Evolutionary conservation across 2,888 invertebrate genomes (phyloP).

Genomic region (Papilio elwesi): DNA sequence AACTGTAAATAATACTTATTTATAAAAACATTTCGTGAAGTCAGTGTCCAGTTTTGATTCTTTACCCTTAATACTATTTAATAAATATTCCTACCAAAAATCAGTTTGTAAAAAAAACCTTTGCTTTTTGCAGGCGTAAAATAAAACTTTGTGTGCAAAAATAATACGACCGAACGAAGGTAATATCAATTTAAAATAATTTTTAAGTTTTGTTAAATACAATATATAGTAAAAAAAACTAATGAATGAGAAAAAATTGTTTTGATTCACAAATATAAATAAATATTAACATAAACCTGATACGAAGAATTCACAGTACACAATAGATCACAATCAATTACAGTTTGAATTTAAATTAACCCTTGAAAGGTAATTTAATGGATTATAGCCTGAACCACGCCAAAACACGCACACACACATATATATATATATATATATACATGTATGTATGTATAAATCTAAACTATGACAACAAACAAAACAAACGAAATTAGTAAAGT

Average conservation of each 20-base stretch:
- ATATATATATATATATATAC: not conserved
- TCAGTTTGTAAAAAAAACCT: no score
- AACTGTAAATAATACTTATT: no score
- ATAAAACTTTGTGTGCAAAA: no score
- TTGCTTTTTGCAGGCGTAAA: no score
- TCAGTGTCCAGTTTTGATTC: no score
- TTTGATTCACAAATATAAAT: not conserved
- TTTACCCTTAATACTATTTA: no score
- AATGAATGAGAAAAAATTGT: not conserved
- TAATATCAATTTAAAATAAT: not conserved
- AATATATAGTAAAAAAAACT: not conserved
- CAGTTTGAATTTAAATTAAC: conserved; percentile 4
- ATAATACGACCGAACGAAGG: no score
- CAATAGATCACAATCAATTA: conserved; percentile 1
- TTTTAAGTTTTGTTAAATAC: not conserved
- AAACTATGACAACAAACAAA: no score
- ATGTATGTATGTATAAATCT: no score
- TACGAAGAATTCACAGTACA: no score
- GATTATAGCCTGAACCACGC: not conserved
- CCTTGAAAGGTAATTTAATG: not conserved
- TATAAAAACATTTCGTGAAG: no score
- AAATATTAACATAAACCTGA: conserved; percentile 1
- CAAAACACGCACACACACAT: not conserved
- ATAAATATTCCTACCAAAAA: no score
- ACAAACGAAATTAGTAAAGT: not conserved